Base-by-base conservation (phyloP, 2,797 vertebrate species). In the Babyrousa celebensis region DNA sequence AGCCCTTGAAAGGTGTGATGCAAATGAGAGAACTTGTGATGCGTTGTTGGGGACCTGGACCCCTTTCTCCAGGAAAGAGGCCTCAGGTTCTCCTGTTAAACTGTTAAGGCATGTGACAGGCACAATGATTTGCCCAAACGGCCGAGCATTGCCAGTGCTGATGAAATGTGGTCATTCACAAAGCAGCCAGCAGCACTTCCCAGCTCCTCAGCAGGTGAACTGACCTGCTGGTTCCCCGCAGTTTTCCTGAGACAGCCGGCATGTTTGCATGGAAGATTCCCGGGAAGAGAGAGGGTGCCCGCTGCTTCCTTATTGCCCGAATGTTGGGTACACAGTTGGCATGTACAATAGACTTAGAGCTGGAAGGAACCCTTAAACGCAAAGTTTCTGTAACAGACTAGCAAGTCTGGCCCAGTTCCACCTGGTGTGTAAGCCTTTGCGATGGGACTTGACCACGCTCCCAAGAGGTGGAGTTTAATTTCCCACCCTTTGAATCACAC, bases 351-450 rank as follows among this genome's bases (percentile, higher is more conserved):
- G n/a, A 60, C 27, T 7, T 1, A 20, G 40, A 74, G 60, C 32
- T 58, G 65, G 68, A 29, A 54, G 62, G 10, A 43, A 6, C 54
- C 25, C 48, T 32, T 23, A 20, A 1, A 8, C 65, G 65, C 52
- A 1, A 18, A 29, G 72, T 4, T 27, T 43, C 54, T 15, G 48
- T 0, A 21, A 16, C 1, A 63, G 54, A 1, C 1, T 1, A n/a
- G n/a, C 72, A 16, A 7, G 4, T 18, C 1, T 0, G 56, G 56
- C 80, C 78, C 40, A 11, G 1, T 21, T 5, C 60, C 48, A 16
- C 63, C 25, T 14, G 15, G 20, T 6, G 27, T 0, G 29, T 8
- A 0, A 0, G 12, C 89, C 54, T 86, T 12, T 2, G 43, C n/a
- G 3, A 1, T 2, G 36, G 16, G 68, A n/a, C 32, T 43, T 78